These are phyloP conservation scores for Triops cancriformis DNA, from an alignment of 1,140 invertebrate species.

Conservation along the genomic window DNA sequence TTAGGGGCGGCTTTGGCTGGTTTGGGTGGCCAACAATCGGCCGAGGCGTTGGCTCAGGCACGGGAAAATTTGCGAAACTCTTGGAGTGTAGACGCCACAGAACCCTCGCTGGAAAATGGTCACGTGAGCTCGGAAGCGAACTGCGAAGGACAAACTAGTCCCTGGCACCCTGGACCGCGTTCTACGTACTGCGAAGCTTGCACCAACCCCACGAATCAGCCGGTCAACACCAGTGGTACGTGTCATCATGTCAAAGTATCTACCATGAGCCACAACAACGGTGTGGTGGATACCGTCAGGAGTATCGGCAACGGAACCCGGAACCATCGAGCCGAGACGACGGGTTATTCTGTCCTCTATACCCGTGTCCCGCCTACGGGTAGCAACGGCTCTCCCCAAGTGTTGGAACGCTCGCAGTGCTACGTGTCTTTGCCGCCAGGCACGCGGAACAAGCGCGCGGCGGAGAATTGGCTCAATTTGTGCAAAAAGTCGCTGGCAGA, in stretches of 20 bases:
- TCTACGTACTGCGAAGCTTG: neutral
- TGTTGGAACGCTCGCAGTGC: constrained; percentile 30
- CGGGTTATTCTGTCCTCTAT: constrained; percentile 21
- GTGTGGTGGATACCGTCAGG: neutral
- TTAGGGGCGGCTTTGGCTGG: constrained; percentile 24
- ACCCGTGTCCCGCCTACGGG: constrained; percentile 40
- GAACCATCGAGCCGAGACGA: neutral
- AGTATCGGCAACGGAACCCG: neutral
- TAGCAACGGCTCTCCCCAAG: constrained; percentile 36
- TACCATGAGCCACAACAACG: neutral
- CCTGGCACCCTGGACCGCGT: neutral
- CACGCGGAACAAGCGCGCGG: neutral
- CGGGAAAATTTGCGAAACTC: neutral
- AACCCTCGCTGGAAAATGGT: neutral
- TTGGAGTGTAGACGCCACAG: neutral
- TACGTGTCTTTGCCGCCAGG: neutral
- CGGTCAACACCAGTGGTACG: neutral
- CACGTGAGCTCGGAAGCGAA: neutral
- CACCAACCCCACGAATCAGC: neutral
- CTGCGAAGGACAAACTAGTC: neutral
- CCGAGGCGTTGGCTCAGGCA: neutral
- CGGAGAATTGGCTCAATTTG: constrained; percentile 1
- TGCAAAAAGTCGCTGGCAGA: neutral
- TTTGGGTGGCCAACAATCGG: constrained; percentile 16
- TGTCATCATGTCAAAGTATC: neutral